These are phyloP conservation scores for Lerista edwardsae DNA, from an alignment of 2,797 vertebrate genomes.

Conservation along the genomic window DNA sequence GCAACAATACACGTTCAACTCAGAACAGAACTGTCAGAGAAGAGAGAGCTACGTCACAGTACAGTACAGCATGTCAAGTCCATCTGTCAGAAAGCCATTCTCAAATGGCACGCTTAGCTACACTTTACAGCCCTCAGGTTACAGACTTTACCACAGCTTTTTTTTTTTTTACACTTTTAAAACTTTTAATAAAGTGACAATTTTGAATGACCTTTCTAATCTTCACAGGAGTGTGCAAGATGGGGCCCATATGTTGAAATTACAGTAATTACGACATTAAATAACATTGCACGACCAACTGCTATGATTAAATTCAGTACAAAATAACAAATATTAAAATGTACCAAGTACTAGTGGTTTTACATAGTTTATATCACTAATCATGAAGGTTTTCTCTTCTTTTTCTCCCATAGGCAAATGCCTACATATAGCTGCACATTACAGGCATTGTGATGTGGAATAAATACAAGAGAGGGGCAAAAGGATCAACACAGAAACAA, in stretches of 20 bases:
- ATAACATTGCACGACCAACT: constrained; percentile 87
- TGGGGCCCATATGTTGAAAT: constrained; percentile 74
- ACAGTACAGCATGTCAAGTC: constrained; percentile 72
- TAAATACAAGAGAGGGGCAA: constrained; percentile 90
- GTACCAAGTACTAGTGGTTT: constrained; percentile 84
- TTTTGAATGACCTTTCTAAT: constrained; percentile 73
- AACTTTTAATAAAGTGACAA: constrained; percentile 69
- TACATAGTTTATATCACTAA: constrained; percentile 77
- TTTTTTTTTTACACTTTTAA: constrained; percentile 59
- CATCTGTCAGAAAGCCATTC: constrained; percentile 72
- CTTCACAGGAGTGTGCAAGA: constrained; percentile 77
- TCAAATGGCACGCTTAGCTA: constrained; percentile 69
- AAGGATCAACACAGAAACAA: constrained; percentile 80
- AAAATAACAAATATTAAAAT: constrained; percentile 84
- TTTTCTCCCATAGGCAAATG: constrained; percentile 87
- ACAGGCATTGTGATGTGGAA: constrained; percentile 86
- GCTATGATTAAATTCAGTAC: constrained; percentile 82
- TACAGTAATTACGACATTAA: constrained; percentile 86
- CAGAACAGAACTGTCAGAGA: constrained; percentile 80
- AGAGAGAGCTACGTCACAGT: constrained; percentile 79
- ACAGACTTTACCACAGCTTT: constrained; percentile 80
- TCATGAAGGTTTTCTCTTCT: constrained; percentile 75
- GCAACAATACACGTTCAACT: constrained; percentile 81
- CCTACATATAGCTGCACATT: constrained; percentile 92
- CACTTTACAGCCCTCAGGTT: constrained; percentile 64